phyloP scores from a whole-genome alignment of 92 coral and sea anemone genomes.

The Bergia puertoricense region DNA sequence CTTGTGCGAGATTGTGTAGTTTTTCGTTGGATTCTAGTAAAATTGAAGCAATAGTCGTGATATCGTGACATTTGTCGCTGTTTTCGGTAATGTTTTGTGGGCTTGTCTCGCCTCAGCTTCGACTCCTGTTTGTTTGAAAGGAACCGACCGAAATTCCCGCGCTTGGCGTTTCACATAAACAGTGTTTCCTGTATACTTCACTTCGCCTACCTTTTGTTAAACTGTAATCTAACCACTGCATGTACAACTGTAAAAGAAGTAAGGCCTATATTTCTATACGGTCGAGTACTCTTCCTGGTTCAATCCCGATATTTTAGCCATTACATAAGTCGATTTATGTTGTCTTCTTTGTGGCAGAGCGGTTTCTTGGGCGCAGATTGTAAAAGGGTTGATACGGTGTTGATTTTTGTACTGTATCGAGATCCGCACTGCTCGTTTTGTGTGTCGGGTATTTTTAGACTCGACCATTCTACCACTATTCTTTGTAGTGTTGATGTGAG shows the following conservation, averaged over 20 bases:
- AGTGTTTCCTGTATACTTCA: constrained; percentile 18
- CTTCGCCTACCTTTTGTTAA: not conserved
- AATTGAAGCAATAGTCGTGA: not conserved
- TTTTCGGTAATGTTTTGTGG: not conserved
- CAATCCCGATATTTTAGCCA: constrained; percentile 14
- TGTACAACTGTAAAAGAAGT: not conserved
- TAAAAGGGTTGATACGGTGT: not conserved
- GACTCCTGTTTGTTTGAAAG: constrained; percentile 32
- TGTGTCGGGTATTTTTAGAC: not conserved
- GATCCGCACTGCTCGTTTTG: not conserved
- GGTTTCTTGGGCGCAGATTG: constrained; percentile 13
- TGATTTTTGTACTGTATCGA: not conserved
- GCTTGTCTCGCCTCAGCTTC: not conserved
- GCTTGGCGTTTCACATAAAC: constrained; percentile 42
- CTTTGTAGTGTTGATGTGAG: not conserved
- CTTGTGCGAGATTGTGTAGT: not conserved
- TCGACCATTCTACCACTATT: not conserved
- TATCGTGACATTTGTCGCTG: not conserved
- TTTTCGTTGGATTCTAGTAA: not conserved
- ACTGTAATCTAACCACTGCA: not conserved
- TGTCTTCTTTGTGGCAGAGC: constrained; percentile 38
- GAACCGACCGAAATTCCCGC: constrained; percentile 44
- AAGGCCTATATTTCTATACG: not conserved
- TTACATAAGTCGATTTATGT: constrained; percentile 7
- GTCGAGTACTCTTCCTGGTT: not conserved